These are phyloP conservation scores for Neodiprion fabricii DNA, from an alignment of 1,140 invertebrate species.

Conservation along the genomic window DNA sequence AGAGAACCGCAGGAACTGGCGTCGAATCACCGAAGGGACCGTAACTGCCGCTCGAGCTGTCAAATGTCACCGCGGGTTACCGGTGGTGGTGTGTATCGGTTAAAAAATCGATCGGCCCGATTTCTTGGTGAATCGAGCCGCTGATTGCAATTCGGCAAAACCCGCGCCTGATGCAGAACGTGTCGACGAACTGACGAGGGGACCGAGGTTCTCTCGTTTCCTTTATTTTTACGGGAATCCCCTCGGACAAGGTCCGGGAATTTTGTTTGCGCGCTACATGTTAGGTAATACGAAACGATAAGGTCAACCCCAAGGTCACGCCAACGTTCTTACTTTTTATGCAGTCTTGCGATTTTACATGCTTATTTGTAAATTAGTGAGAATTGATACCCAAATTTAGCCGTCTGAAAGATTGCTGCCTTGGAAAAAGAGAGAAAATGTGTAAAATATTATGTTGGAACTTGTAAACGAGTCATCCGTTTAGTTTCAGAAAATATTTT, in stretches of 20 bases:
- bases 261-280: slow-evolving; percentile 3
- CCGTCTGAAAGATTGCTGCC: slow-evolving; percentile 35
- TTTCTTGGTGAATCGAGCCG: background rate
- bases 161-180: background rate
- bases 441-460: too few species aligned
- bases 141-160: background rate
- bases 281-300: background rate
- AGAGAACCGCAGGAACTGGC: background rate
- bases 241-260: background rate
- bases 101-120: background rate
- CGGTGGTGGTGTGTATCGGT: background rate
- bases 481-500: too few species aligned
- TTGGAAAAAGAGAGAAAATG: background rate
- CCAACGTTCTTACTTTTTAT: background rate
- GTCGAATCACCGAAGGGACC: too few species aligned
- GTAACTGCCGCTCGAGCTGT: too few species aligned
- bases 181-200: background rate
- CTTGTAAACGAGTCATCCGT: too few species aligned
- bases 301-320: background rate
- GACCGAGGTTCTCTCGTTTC: background rate
- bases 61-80: too few species aligned
- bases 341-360: too few species aligned
- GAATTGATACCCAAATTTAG: too few species aligned
- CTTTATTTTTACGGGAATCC: slow-evolving; percentile 8
- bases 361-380: too few species aligned